Percentiles rank a stretch among this genome's conserved stretches.
Evolutionary conservation across 30 jellyfish, hydroid and myxozoan species (phyloP).

Genomic region (Mastigias papua): DNA sequence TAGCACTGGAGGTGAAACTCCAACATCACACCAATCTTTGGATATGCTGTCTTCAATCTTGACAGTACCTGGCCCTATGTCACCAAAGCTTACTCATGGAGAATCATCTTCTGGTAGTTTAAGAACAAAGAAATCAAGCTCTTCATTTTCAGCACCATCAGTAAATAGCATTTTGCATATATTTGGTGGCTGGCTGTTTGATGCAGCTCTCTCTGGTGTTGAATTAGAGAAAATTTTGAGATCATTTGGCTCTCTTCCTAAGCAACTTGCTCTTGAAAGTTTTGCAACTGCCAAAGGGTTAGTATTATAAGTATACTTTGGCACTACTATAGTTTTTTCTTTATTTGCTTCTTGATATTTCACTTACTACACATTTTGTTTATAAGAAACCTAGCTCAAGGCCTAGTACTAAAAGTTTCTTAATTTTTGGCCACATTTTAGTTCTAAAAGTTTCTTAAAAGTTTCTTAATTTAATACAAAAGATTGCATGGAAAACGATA

Average conservation of each 20-base stretch:
- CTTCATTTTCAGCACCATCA: slow-evolving; percentile 63
- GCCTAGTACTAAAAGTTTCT: too few species aligned
- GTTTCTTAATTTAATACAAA: too few species aligned
- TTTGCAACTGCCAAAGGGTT: slow-evolving; percentile 49
- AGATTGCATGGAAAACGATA: too few species aligned
- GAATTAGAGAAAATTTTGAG: slow-evolving; percentile 66
- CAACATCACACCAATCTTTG: slow-evolving; percentile 51
- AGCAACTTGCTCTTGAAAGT: slow-evolving; percentile 20
- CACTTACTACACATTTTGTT: too few species aligned
- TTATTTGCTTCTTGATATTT: too few species aligned
- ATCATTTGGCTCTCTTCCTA: slow-evolving; percentile 62
- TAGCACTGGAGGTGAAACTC: slow-evolving; percentile 10
- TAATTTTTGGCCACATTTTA: too few species aligned
- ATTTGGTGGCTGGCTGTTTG: slow-evolving; percentile 97
- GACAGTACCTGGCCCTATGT: slow-evolving; percentile 71
- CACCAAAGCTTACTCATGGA: slow-evolving; percentile 46
- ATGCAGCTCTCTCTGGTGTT: slow-evolving; percentile 86
- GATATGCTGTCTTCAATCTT: slow-evolving; percentile 68
- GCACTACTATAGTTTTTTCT: too few species aligned
- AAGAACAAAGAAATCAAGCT: slow-evolving; percentile 6
- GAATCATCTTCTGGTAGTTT: slow-evolving; percentile 32
- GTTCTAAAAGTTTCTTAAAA: too few species aligned
- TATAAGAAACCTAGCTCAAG: too few species aligned
- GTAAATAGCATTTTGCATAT: slow-evolving; percentile 88
- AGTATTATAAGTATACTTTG: too few species aligned